phyloP scores from a whole-genome alignment of 2,797 vertebrate genomes.

The Merluccius polli region DNA sequence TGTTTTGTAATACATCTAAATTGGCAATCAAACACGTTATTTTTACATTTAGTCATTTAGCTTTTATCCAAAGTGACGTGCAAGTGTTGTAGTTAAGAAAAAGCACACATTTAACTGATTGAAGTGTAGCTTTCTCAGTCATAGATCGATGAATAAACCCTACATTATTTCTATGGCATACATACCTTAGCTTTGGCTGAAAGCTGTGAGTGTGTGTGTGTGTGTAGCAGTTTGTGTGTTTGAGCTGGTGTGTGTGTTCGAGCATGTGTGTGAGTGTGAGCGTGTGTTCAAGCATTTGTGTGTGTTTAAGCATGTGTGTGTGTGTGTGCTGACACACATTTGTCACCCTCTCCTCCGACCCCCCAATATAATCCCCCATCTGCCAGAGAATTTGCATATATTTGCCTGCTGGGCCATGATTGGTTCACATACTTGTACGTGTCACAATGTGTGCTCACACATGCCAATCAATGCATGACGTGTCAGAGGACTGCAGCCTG shows the following conservation, averaged over 20 bases:
- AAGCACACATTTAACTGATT: background rate
- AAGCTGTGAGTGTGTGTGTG: background rate
- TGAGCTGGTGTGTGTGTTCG: background rate
- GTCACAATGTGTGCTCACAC: background rate
- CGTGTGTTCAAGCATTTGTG: background rate
- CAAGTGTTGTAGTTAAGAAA: background rate
- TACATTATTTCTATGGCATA: background rate
- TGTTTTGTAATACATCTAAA: background rate
- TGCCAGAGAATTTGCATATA: slow-evolving; percentile 4
- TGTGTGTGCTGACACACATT: slow-evolving; percentile 1
- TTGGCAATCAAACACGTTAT: background rate
- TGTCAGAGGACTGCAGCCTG: background rate
- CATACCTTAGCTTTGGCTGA: background rate
- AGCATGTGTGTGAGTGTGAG: background rate
- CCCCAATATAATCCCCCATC: background rate
- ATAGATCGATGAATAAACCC: background rate
- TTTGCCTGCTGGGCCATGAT: background rate
- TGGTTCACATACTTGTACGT: background rate
- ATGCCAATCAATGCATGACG: background rate
- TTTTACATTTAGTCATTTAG: background rate
- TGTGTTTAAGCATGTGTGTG: background rate
- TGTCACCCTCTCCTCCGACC: background rate
- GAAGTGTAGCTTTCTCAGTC: background rate
- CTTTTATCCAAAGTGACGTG: background rate
- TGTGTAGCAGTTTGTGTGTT: background rate